Evolutionary conservation across 2,888 invertebrate species (phyloP).

Genomic region (Anticlea derivata): DNA sequence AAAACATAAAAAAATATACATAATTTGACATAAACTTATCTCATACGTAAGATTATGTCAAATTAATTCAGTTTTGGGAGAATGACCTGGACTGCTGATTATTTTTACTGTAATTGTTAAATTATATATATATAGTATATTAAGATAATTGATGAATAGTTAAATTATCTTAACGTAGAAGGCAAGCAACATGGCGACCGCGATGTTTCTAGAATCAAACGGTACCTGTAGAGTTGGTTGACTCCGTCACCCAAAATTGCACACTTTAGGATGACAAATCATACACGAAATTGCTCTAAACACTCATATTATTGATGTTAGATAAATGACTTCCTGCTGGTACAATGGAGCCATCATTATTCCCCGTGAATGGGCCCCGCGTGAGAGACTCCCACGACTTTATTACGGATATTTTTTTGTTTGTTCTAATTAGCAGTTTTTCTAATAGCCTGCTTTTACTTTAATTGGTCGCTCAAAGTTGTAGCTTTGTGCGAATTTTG

Average conservation of each 20-base stretch:
- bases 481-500: conserved; percentile 41
- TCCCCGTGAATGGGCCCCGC: conserved; percentile 71
- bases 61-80: no score
- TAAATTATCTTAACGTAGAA: no score
- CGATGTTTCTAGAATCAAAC: conserved; percentile 37
- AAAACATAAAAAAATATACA: no score
- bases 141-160: no score
- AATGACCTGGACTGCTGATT: no score
- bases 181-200: conserved; percentile 5
- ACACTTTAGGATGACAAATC: conserved; percentile 78
- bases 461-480: conserved; percentile 64
- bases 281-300: conserved; percentile 81
- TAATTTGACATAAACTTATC: no score
- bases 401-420: conserved; percentile 82
- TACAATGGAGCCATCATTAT: conserved; percentile 82
- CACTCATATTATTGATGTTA: conserved; percentile 83
- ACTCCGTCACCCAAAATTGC: conserved; percentile 73
- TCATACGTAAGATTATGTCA: no score
- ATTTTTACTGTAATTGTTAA: no score
- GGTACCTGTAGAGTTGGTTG: conserved; percentile 47
- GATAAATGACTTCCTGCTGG: conserved; percentile 83
- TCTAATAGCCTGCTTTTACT: conserved; percentile 79
- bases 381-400: conserved; percentile 81
- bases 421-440: conserved; percentile 82
- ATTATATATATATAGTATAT: no score